Conservation (phyloP, 2,888 invertebrate species). For the Phasia obesa region DNA sequence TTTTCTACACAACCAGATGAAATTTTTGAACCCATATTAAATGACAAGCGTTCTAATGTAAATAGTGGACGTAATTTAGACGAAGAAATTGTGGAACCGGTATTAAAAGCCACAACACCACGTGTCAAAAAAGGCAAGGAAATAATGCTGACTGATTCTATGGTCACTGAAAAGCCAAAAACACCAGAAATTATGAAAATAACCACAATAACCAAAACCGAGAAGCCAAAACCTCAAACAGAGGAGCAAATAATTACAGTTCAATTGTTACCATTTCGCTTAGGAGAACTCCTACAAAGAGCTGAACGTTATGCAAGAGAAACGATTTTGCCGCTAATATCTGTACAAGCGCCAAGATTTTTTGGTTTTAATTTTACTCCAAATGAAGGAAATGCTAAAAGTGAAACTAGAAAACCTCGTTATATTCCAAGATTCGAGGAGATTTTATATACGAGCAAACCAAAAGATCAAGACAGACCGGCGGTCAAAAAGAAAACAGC, state of each 20-base stretch:
- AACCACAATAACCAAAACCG: slow-evolving; percentile 81
- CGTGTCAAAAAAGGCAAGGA: slow-evolving; percentile 80
- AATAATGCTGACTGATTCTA: slow-evolving; percentile 72
- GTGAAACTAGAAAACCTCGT: slow-evolving; percentile 83
- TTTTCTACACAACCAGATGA: slow-evolving; percentile 76
- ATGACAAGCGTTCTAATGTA: slow-evolving; percentile 76
- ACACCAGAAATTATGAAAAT: slow-evolving; percentile 78
- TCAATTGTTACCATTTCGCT: slow-evolving; percentile 89
- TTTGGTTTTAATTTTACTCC: slow-evolving; percentile 83
- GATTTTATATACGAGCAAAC: slow-evolving; percentile 73
- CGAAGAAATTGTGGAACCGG: slow-evolving; percentile 89
- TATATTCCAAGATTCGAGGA: slow-evolving; percentile 86
- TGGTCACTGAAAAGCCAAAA: slow-evolving; percentile 10
- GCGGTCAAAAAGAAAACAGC: slow-evolving; percentile 11
- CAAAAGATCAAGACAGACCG: slow-evolving; percentile 48
- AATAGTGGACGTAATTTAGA: slow-evolving; percentile 79
- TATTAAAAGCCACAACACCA: slow-evolving; percentile 86
- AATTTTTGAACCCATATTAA: slow-evolving; percentile 85
- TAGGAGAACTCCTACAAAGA: slow-evolving; percentile 90
- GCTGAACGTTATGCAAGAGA: slow-evolving; percentile 92
- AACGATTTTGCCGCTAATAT: slow-evolving; percentile 89
- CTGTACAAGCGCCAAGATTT: slow-evolving; percentile 90
- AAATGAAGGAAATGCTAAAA: slow-evolving; percentile 74
- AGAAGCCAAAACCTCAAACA: slow-evolving; percentile 59
- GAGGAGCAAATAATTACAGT: slow-evolving; percentile 81